A percentile compares a stretch with the other conserved stretches of the same genome.
phyloP scores from a whole-genome alignment of 2,113 vertebrate genomes.

The Irena cyanogastra region DNA sequence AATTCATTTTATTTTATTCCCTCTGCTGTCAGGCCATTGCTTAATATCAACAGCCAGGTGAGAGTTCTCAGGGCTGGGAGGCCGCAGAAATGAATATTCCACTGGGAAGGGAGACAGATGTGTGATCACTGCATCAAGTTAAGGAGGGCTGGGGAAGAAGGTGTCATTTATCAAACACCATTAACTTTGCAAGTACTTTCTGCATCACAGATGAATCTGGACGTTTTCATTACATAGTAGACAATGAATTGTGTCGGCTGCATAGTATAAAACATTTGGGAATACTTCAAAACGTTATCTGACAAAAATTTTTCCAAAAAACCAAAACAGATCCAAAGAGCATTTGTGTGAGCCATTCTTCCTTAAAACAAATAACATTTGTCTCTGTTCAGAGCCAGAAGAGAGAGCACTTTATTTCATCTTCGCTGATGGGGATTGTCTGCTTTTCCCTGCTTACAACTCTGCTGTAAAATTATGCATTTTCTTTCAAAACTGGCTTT shows the following conservation, averaged over 20 bases:
- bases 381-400: constrained; percentile 16
- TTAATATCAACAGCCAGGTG: constrained; percentile 16
- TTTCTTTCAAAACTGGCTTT: background rate
- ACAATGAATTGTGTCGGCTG: background rate
- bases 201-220: background rate
- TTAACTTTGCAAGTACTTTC: constrained; percentile 25
- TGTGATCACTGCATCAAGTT: background rate
- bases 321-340: background rate
- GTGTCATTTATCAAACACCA: background rate
- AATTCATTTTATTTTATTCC: constrained; percentile 15
- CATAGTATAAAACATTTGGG: background rate
- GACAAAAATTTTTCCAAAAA: background rate
- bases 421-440: constrained; percentile 27
- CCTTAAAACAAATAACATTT: constrained; percentile 34
- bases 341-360: background rate
- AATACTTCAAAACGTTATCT: background rate
- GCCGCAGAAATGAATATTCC: constrained; percentile 16
- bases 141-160: background rate
- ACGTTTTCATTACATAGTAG: background rate
- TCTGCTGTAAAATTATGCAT: background rate
- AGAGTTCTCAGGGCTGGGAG: background rate
- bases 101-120: background rate
- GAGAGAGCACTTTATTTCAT: constrained; percentile 24
- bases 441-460: background rate
- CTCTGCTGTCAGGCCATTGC: background rate